phyloP scores from a whole-genome alignment of 2,113 vertebrate species.

The Sinocyclocheilus grahami region DNA sequence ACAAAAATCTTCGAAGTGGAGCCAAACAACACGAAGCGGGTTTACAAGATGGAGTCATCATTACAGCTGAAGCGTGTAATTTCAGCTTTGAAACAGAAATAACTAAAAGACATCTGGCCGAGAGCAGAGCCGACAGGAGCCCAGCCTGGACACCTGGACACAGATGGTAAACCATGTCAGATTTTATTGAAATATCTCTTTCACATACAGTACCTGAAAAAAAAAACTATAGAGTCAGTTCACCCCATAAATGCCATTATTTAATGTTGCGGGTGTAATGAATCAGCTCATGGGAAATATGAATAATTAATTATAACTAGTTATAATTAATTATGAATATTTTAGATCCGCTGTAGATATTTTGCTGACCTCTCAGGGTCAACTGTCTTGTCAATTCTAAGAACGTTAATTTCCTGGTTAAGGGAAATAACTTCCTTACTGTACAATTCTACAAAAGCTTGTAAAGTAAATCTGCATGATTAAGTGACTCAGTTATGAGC shows the following conservation, averaged over 20 bases:
- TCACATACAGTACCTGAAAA: not conserved
- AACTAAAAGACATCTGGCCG: conserved; percentile 65
- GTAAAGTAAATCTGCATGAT: too few relatives aligned
- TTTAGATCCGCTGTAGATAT: too few relatives aligned
- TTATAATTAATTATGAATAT: too few relatives aligned
- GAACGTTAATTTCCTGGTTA: too few relatives aligned
- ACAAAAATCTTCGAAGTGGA: not conserved
- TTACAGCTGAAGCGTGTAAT: not conserved
- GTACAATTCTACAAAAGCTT: too few relatives aligned
- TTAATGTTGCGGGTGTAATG: not conserved
- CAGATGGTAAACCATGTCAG: conserved; percentile 79
- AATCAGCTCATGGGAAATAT: too few relatives aligned
- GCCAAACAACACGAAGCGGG: not conserved
- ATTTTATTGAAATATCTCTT: not conserved
- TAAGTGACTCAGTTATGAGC: too few relatives aligned
- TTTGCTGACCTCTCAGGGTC: too few relatives aligned
- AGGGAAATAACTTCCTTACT: too few relatives aligned
- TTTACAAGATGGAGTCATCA: not conserved
- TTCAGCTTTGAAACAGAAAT: not conserved
- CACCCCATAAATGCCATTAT: not conserved
- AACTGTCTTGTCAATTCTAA: too few relatives aligned
- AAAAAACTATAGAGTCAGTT: not conserved
- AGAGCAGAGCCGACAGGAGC: conserved; percentile 73
- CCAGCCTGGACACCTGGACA: conserved; percentile 73
- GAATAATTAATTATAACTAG: too few relatives aligned